A percentile compares a stretch with the other conserved stretches of the same genome.
phyloP scores from a whole-genome alignment of 1,140 invertebrate species.

The Meteorus sp. region DNA sequence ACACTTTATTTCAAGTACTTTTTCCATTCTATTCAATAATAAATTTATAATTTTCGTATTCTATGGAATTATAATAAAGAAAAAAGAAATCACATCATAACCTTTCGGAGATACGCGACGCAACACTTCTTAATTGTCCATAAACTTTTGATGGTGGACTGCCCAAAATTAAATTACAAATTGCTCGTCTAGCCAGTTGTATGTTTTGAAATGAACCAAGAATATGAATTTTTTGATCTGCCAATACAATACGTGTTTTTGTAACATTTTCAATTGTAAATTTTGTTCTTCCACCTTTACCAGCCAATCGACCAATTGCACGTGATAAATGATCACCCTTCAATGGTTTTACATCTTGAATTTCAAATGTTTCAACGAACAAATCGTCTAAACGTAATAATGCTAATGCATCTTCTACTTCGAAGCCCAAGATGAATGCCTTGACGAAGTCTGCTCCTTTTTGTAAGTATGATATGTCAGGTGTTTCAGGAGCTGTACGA shows the following conservation, averaged over 20 bases:
- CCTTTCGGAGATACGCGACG: slow-evolving; percentile 77
- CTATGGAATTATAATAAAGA: slow-evolving; percentile 13
- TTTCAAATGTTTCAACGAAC: slow-evolving; percentile 96
- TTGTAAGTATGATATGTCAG: slow-evolving; percentile 89
- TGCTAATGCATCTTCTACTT: slow-evolving; percentile 95
- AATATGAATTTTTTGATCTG: slow-evolving; percentile 96
- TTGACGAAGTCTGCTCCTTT: slow-evolving; percentile 98
- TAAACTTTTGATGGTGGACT: slow-evolving; percentile 95
- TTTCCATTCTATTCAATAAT: too few species aligned
- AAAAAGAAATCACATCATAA: slow-evolving; percentile 65
- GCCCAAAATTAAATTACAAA: slow-evolving; percentile 97
- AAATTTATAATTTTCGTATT: too few species aligned
- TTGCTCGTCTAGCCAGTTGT: slow-evolving; percentile 89
- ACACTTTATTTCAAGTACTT: background rate
- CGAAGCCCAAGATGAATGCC: slow-evolving; percentile 96
- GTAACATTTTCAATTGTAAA: slow-evolving; percentile 99
- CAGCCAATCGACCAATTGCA: slow-evolving; percentile 94
- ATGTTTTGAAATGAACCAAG: slow-evolving; percentile 98
- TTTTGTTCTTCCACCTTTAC: slow-evolving; percentile 96
- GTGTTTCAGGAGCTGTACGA: slow-evolving; percentile 72
- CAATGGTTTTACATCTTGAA: slow-evolving; percentile 95
- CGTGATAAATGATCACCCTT: slow-evolving; percentile 95
- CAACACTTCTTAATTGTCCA: slow-evolving; percentile 86
- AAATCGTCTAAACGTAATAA: slow-evolving; percentile 94
- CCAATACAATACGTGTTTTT: slow-evolving; percentile 96